Base-by-base conservation (phyloP, 2,113 vertebrate species). In the Gadus macrocephalus region DNA sequence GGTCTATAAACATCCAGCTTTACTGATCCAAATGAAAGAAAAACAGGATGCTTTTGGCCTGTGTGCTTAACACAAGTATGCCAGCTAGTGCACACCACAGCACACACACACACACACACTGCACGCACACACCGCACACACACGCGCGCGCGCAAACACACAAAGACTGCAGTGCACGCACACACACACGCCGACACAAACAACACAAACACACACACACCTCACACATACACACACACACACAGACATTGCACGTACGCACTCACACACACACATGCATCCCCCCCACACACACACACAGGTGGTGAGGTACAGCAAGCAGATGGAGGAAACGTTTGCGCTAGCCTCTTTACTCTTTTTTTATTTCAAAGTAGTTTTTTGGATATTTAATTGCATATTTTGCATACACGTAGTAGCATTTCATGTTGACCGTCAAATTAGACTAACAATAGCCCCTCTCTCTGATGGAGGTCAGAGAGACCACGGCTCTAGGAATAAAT, bases 311-410 rank as follows among this genome's bases (percentile, higher is more conserved):
- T 59, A 38, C 64, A 66, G 74, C 60, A 78, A 62, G 73, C 81
- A 83, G 81, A 80, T 83, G 78, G 81, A 72, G 75, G 31, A 71
- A 67, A 83, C 73, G 65, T 73, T 78, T 73, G 73, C 38, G 66
- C 62, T 73, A 78, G 69, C 66, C 78, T 66, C 69, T 75, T 79
- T 64, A 66, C 62, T 69, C 59, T 15, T 66, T 64, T 73, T 81
- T 68, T 11, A 68, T 11, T 81, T 73, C 67, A 53, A 78, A 78
- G 71, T 61, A 64, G 62, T 20, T 70, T 27, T 69, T 78, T 72
- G 79, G 72, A 67, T 69, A 25, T 76, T 77, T 72, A 77, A 79
- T 79, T 68, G 81, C 67, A 53, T 76, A 72, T 77, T 83, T 82
- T 78, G 80, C 83, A 84, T 82, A 76, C 14, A 72, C 2, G 42